phyloP scores from a whole-genome alignment of 2,888 invertebrate species.

The Ectropis crepuscularia region DNA sequence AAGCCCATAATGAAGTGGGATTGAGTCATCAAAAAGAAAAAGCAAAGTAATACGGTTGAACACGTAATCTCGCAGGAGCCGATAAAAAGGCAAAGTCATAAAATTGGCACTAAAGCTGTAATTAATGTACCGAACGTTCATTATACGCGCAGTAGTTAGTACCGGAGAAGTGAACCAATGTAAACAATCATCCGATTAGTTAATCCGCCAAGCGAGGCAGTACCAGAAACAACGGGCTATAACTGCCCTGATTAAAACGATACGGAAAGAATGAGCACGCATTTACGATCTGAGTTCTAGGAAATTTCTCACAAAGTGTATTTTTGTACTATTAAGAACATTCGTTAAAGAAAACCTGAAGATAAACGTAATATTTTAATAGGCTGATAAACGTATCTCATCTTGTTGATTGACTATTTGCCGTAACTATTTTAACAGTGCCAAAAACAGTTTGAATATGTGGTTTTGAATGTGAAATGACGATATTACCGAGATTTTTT shows the following conservation, averaged over 20 bases:
- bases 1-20: constrained; percentile 51
- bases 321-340: no score
- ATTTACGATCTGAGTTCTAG: constrained; percentile 25
- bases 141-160: constrained; percentile 69
- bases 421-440: no score
- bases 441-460: no score
- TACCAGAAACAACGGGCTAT: constrained; percentile 57
- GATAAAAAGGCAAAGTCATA: constrained; percentile 75
- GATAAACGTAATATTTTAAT: no score
- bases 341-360: no score
- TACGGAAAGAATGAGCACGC: constrained; percentile 51
- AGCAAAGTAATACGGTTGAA: constrained; percentile 66
- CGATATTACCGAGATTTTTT: no score
- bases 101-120: constrained; percentile 76
- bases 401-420: no score
- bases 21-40: constrained; percentile 71
- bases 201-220: constrained; percentile 62
- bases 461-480: no score
- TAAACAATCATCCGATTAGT: constrained; percentile 79
- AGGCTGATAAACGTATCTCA: no score
- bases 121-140: constrained; percentile 77
- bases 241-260: constrained; percentile 65
- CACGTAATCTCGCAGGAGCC: constrained; percentile 73
- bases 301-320: not conserved
- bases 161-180: constrained; percentile 64